These are phyloP conservation scores for Egretta garzetta DNA, from an alignment of 2,113 vertebrate species.

Conservation along the genomic window DNA sequence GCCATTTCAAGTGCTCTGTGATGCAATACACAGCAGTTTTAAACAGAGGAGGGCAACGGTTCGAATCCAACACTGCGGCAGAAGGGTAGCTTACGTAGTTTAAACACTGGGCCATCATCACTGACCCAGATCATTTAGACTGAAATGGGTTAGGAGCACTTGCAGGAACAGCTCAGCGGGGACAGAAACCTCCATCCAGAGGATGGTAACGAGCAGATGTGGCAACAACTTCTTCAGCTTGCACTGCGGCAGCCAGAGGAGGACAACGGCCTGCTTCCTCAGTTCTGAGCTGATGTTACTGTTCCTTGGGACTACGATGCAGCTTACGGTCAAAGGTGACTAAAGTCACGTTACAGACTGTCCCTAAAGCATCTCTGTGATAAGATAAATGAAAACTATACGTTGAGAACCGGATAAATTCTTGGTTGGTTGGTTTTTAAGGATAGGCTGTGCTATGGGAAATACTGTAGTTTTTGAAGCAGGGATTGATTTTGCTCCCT, in stretches of 20 bases:
- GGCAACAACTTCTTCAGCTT: not conserved
- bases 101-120: not conserved
- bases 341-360: not conserved
- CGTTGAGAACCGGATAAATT: not conserved
- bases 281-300: not conserved
- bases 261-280: not conserved
- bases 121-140: not conserved
- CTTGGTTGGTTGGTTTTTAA: not conserved
- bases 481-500: constrained; percentile 17
- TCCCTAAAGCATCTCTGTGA: not conserved
- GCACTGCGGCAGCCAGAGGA: not conserved
- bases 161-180: not conserved
- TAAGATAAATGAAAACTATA: not conserved
- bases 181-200: not conserved
- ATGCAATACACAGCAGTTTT: not conserved
- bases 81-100: not conserved
- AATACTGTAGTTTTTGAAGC: constrained; percentile 10
- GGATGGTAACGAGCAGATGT: not conserved
- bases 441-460: not conserved
- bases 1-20: not conserved
- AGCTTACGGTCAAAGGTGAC: not conserved
- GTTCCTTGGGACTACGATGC: not conserved
- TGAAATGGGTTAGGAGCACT: not conserved
- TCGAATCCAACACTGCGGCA: not conserved
- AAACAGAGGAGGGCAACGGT: not conserved